A percentile compares a stretch with the other conserved stretches of the same genome.
phyloP scores from a whole-genome alignment of 2,113 vertebrate species.

The Pogonocichla stellata region DNA sequence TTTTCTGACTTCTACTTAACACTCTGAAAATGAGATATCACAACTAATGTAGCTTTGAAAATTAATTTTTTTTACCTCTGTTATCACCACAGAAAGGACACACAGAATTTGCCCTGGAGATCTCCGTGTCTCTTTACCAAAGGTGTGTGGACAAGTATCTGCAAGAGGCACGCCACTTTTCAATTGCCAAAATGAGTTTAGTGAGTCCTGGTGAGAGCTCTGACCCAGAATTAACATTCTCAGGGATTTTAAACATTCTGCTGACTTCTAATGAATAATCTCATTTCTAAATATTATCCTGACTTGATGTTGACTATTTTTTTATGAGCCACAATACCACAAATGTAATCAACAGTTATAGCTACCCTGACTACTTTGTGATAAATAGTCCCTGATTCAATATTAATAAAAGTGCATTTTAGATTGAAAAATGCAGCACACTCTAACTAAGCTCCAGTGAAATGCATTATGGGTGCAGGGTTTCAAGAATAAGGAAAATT shows the following conservation, averaged over 20 bases:
- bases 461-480: background rate
- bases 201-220: background rate
- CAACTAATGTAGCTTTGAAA: background rate
- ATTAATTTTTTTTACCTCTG: background rate
- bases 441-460: background rate
- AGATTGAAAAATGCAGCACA: background rate
- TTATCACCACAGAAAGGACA: background rate
- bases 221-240: background rate
- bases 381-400: background rate
- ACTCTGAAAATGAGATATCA: background rate
- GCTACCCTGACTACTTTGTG: background rate
- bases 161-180: background rate
- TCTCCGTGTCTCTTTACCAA: background rate
- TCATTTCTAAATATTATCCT: background rate
- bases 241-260: background rate
- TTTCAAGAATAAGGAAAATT: background rate
- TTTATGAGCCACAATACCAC: background rate
- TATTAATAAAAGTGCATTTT: background rate
- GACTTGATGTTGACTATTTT: background rate
- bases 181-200: background rate
- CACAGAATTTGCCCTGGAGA: background rate
- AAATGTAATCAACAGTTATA: background rate
- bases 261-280: background rate
- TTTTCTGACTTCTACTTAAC: background rate
- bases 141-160: background rate